A percentile compares a stretch with the other conserved stretches of the same genome.
phyloP scores from a whole-genome alignment of 64 coral and sea anemone species.

The Montipora foliosa region DNA sequence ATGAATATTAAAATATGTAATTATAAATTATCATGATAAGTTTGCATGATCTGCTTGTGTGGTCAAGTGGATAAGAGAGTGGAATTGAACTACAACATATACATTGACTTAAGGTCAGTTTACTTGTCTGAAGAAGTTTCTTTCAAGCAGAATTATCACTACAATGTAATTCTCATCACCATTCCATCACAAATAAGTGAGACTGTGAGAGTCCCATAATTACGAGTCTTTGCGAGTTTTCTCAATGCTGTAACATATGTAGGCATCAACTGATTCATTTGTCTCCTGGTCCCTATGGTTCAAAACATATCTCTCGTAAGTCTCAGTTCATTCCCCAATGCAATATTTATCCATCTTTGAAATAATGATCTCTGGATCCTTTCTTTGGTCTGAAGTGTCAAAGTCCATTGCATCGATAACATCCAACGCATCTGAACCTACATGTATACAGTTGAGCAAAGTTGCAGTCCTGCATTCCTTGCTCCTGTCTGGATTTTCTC shows the following conservation, averaged over 20 bases:
- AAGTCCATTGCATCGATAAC: conserved; percentile 65
- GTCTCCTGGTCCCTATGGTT: conserved; percentile 33
- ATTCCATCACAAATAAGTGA: conserved; percentile 38
- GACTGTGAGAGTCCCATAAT: conserved; percentile 52
- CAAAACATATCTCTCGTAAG: conserved; percentile 49
- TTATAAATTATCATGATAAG: too few species aligned
- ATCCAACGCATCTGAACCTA: conserved; percentile 50
- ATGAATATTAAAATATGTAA: too few species aligned
- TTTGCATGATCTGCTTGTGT: too few species aligned
- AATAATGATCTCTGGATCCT: conserved; percentile 30
- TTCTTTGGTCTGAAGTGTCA: conserved; percentile 38
- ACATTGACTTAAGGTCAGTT: conserved; percentile 42
- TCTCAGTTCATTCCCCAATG: conserved; percentile 39
- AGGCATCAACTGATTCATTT: conserved; percentile 40
- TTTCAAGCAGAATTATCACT: conserved; percentile 43
- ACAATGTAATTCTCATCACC: conserved; percentile 55
- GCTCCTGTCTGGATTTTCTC: conserved; percentile 16
- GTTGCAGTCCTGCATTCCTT: conserved; percentile 34
- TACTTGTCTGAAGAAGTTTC: conserved; percentile 47
- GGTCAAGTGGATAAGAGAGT: too few species aligned
- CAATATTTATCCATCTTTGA: conserved; percentile 42
- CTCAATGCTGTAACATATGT: conserved; percentile 24
- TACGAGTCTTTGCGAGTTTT: conserved; percentile 46
- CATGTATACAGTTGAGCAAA: conserved; percentile 34
- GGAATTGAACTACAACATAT: too few species aligned